Evolutionary conservation across 2,113 vertebrate species (phyloP), one percentile per base, ranked within the genome.

Genomic region (Salvelinus fontinalis): DNA sequence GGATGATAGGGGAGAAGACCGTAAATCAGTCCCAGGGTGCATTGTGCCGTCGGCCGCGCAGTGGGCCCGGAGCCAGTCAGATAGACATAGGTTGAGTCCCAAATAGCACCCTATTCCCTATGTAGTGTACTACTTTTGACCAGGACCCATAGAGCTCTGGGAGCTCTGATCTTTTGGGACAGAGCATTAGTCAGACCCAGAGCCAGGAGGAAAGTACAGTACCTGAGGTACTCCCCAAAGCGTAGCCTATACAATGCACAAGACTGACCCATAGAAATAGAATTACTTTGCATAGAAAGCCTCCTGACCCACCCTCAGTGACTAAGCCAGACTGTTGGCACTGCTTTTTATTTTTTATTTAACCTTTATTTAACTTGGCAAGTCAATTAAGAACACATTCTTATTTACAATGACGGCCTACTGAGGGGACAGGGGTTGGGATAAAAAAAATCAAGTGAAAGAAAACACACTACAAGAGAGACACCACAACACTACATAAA

Each of bases 31-130:
- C 34, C 81, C 49, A 11, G 75, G 26, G 54, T 71, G 78, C 76
- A 79, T 79, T 78, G 82, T 81, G 76, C 76, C 22, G 76, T 54
- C 51, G 16, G 51, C 51, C 3, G 16, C 51, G 5, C 12, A 18
- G 12, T 54, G 3, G 51, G 51, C 39, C 39, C 39, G 2, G 39
- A 44, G 39, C 39, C 39, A 44, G 39, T 44, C 39, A 44, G 9
- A 44, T 44, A 44, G 9, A 44, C 39, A 9, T 2, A 11, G 39
- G 39, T 3, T 44, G 39, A 9, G 0, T 44, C 39, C 39, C 9
- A 11, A 44, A 44, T 44, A 11, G 39, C 39, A 11, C 9, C 39
- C 39, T 44, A 44, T 44, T 44, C 39, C 9, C 39, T 12, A 44
- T 44, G 9, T 44, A 44, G 39, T 44, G 39, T 9, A 44, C 39